Evolutionary conservation across 2,797 vertebrate species (phyloP), one percentile per base, ranked within the genome.

Genomic region (Menidia menidia): DNA sequence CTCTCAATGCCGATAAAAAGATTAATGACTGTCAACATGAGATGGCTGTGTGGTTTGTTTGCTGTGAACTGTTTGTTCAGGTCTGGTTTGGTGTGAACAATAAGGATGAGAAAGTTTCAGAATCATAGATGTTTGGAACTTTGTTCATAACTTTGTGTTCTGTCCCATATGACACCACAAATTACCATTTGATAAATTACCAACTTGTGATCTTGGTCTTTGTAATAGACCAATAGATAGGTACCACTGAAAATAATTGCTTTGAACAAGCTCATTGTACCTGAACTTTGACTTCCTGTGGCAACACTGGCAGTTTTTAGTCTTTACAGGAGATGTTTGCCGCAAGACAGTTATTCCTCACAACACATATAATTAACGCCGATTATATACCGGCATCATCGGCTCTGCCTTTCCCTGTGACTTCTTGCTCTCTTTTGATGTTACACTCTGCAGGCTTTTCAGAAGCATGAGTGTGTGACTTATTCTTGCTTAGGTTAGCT

Each of bases 281-380:
- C 35, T 6, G 35, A 39, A 39, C 35, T 39, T 72, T 71, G 63
- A 78, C 62, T 83, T 70, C 58, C 42, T 43, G n/a, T 51, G 65
- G 47, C 79, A 72, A 16, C 43, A 3, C 43, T 52, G 47, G 50
- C 55, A 68, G 30, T 51, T 53, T 47, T 53, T 52, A 0, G 0
- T 39, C 30, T 32, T 71, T 54, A 64, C 18, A 64, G 54, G 18
- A 52, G 59, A 43, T 44, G 44, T 33, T 64, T 64, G 54, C 75
- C 3, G 2, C 30, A 13, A 79, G 73, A 67, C 41, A 71, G 42
- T 74, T 50, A 66, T 68, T 60, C 54, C 16, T 53, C 19, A 31
- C 62, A 42, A 64, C 52, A 84, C 64, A 55, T 82, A 72, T 85
- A 85, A 87, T 90, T 87, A 88, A 80, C 52, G 65, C 4, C 6